Percentiles rank a stretch among this genome's conserved stretches.
Evolutionary conservation across 2,797 vertebrate genomes (phyloP).

Genomic region (Chromobotia macracanthus): DNA sequence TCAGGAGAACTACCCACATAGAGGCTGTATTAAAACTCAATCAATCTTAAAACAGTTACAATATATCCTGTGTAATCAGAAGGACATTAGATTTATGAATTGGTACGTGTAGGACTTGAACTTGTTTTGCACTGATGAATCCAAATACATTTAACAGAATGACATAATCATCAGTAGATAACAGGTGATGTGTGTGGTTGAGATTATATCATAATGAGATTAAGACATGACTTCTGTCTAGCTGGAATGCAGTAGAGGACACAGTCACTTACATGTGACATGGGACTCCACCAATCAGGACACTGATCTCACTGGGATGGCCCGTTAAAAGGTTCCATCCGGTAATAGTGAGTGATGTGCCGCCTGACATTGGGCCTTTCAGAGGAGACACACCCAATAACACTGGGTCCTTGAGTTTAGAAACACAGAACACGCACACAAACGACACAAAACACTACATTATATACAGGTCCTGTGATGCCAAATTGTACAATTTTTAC

Average conservation of each 20-base stretch:
- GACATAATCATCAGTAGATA: conserved; percentile 13
- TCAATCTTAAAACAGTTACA: background rate
- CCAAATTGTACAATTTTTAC: background rate
- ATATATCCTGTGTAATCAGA: background rate
- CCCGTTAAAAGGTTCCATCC: conserved; percentile 88
- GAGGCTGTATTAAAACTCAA: background rate
- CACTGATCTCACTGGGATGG: conserved; percentile 81
- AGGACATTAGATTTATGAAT: background rate
- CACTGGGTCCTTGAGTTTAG: conserved; percentile 80
- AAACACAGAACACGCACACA: conserved; percentile 1
- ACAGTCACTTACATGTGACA: conserved; percentile 84
- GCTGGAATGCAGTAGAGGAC: conserved; percentile 22
- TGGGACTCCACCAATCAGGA: conserved; percentile 87
- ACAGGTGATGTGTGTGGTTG: background rate
- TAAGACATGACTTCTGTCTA: conserved; percentile 15
- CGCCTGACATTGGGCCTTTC: conserved; percentile 89
- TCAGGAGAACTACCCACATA: conserved; percentile 70
- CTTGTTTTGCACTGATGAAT: background rate
- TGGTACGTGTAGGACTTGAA: background rate
- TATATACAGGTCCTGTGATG: background rate
- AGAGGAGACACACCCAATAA: conserved; percentile 84
- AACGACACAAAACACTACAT: background rate
- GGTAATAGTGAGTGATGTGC: conserved; percentile 84
- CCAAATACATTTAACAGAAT: background rate
- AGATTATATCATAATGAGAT: conserved; percentile 37